Evolutionary conservation across 2,797 vertebrate genomes (phyloP), one percentile per base, ranked within the genome.

Genomic region (Bufotes viridis): DNA sequence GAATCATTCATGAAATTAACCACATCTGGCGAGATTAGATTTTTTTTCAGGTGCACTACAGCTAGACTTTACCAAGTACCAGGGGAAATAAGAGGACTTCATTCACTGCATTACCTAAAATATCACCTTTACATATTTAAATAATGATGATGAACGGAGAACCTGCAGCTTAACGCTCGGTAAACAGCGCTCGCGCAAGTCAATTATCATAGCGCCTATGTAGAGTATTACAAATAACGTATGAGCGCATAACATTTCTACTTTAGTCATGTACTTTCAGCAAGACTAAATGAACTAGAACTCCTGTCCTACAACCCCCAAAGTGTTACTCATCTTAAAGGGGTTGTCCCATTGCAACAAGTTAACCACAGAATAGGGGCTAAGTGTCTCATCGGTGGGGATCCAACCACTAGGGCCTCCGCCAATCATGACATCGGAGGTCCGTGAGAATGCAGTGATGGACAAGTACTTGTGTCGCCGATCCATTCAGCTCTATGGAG

Each of bases 1-100:
- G 74, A 89, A 89, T 86, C 80, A 86, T 89, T 89, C 57, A 89
- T 86, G 80, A 89, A 89, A 89, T 89, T 82, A 89, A 78, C 61
- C 72, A 83, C 80, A 86, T 89, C 84, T 86, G 60, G 84, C 26
- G 60, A 86, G 70, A 89, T 85, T 89, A 78, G 65, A 53, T 89
- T 74, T 82, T 69, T 67, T 67, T 60, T 20, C n/a, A 29, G 26
- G n/a, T 42, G 14, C 17, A 24, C 26, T 78, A 29, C 67, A 78
- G 42, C n/a, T 49, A 78, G 72, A 78, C 70, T 89, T 82, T 61
- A 42, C 72, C 34, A 60, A 83, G 78, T 61, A 67, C 84, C 88
- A 72, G 29, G 88, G 88, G 83, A 86, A 85, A 81, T 85, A 89
- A 82, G 58, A 89, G 63, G 67, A 82, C 24, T 58, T 85, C 57